phyloP scores from a whole-genome alignment of 2,888 invertebrate species.

The Julus scanicus region DNA sequence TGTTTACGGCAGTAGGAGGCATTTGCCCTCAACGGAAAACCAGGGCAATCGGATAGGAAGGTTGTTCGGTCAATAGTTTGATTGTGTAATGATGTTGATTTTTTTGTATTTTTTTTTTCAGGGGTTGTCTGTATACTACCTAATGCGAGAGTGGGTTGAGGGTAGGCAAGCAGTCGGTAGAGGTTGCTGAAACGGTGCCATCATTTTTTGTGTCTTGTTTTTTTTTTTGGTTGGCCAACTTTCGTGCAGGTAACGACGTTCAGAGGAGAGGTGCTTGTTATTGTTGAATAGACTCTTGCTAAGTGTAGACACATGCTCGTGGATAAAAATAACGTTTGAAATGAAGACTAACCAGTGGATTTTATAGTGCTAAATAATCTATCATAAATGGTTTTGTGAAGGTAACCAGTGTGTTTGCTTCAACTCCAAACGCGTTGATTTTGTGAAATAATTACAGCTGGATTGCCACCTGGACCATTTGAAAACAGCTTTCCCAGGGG shows the following conservation, averaged over 20 bases:
- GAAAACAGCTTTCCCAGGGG: too few species aligned
- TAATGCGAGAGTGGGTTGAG: neutral
- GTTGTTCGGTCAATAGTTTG: constrained; percentile 51
- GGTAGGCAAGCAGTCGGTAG: neutral
- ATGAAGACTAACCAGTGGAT: neutral
- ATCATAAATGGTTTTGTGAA: too few species aligned
- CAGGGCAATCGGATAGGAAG: constrained; percentile 51
- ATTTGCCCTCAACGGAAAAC: neutral
- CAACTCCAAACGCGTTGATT: too few species aligned
- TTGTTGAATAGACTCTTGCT: neutral
- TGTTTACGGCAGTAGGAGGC: neutral
- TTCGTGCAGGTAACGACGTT: neutral
- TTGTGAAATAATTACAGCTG: neutral
- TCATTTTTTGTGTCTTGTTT: neutral
- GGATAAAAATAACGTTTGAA: neutral
- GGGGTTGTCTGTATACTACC: neutral
- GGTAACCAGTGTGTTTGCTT: too few species aligned
- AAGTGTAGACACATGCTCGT: neutral
- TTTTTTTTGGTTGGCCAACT: neutral
- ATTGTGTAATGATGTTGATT: neutral
- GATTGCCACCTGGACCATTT: neutral
- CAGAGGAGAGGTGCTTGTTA: neutral
- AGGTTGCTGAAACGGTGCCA: constrained; percentile 38
- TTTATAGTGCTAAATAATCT: too few species aligned
- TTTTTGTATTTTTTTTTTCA: neutral